Evolutionary conservation across 1,140 invertebrate genomes (phyloP).

Genomic region (Holotrichia oblita): DNA sequence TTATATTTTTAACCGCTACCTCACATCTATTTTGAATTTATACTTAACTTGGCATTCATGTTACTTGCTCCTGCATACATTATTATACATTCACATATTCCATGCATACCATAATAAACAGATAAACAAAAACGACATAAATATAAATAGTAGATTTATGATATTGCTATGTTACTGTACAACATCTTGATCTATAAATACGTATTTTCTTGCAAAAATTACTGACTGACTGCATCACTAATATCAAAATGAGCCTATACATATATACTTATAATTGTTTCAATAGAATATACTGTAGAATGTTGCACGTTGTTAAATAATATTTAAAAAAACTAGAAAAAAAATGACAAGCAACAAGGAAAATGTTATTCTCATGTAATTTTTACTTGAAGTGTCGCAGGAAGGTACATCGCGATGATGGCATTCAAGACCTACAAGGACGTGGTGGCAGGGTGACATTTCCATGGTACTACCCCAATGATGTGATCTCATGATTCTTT

Average conservation of each 20-base stretch:
- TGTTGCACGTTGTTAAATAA: slow-evolving; percentile 45
- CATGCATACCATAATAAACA: neutral
- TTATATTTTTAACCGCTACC: slow-evolving; percentile 7
- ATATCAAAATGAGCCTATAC: slow-evolving; percentile 44
- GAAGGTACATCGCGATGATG: slow-evolving; percentile 40
- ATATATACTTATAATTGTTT: neutral
- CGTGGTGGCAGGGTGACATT: slow-evolving; percentile 21
- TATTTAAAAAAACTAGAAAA: neutral
- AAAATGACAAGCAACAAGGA: slow-evolving; percentile 12
- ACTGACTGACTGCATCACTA: slow-evolving; percentile 51
- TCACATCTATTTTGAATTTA: neutral
- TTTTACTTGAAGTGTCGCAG: slow-evolving; percentile 53
- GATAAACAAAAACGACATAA: neutral
- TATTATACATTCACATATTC: neutral
- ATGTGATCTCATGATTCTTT: slow-evolving; percentile 24
- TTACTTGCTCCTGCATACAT: neutral
- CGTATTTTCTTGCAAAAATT: neutral
- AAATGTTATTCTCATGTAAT: slow-evolving; percentile 46
- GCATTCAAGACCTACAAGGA: slow-evolving; percentile 37
- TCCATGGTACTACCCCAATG: slow-evolving; percentile 22
- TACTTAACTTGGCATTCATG: neutral
- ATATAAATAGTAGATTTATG: slow-evolving; percentile 7
- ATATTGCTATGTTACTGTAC: neutral
- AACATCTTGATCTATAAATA: neutral
- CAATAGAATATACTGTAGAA: slow-evolving; percentile 44